phyloP scores from a whole-genome alignment of 1,140 invertebrate species.

The Tribolium madens region DNA sequence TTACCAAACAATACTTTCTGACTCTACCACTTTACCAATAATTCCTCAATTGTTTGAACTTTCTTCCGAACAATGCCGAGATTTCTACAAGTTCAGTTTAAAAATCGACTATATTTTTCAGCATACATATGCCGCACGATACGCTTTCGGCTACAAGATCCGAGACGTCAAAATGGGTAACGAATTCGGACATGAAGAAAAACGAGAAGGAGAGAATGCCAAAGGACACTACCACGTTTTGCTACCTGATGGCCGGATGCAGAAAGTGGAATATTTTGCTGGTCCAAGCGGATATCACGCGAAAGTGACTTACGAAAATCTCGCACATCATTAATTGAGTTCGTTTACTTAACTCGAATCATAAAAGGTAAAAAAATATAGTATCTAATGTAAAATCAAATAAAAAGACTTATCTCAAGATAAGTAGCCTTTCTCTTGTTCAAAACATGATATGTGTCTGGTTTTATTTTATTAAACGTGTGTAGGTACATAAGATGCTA shows the following conservation, averaged over 20 bases:
- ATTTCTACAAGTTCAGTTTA: background rate
- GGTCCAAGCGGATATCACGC: constrained; percentile 82
- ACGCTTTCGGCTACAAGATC: constrained; percentile 82
- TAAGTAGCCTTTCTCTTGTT: too few species aligned
- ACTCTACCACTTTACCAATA: background rate
- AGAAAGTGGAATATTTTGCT: constrained; percentile 82
- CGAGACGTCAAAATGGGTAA: constrained; percentile 76
- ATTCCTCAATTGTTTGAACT: background rate
- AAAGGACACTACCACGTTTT: constrained; percentile 81
- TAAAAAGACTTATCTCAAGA: background rate
- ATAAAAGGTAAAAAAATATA: background rate
- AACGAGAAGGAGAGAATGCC: constrained; percentile 72
- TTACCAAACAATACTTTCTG: constrained; percentile 21
- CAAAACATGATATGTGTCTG: too few species aligned
- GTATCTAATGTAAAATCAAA: too few species aligned
- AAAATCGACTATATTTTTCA: constrained; percentile 57
- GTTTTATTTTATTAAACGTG: too few species aligned
- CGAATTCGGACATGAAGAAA: constrained; percentile 80
- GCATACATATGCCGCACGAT: constrained; percentile 77
- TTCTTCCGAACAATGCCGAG: background rate
- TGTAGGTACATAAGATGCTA: too few species aligned
- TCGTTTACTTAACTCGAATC: background rate
- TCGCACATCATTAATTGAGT: constrained; percentile 8
- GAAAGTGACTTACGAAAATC: constrained; percentile 75
- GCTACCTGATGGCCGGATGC: constrained; percentile 81